These are phyloP conservation scores for Periphyllus acericola DNA, from an alignment of 2,888 invertebrate species.

Conservation along the genomic window DNA sequence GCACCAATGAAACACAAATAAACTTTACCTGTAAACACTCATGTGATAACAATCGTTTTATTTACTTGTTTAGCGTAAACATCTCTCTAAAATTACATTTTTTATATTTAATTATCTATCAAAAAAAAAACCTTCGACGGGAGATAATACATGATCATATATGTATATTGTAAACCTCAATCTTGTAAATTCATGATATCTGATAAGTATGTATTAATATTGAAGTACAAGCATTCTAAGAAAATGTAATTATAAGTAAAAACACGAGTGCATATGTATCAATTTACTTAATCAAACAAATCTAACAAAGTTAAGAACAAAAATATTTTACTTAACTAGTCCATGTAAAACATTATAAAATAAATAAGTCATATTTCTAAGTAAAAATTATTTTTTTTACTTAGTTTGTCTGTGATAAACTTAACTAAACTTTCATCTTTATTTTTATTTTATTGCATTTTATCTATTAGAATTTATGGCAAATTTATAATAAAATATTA, in stretches of 20 bases:
- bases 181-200: no score
- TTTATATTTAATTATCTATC: neutral
- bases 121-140: neutral
- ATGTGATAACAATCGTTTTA: neutral
- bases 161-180: no score
- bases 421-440: neutral
- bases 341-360: conserved; percentile 9
- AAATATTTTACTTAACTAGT: neutral
- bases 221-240: neutral
- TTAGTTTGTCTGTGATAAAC: conserved; percentile 37
- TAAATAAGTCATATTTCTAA: neutral
- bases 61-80: neutral
- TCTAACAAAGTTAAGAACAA: neutral
- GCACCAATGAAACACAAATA: neutral
- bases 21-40: neutral
- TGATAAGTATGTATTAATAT: no score
- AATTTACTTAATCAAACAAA: neutral
- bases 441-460: neutral
- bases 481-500: neutral
- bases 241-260: neutral
- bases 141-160: no score
- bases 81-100: neutral
- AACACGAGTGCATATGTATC: neutral
- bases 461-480: neutral
- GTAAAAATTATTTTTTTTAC: conserved; percentile 9